Conservation (phyloP, 2,888 invertebrate genomes). For the Acronicta psi region DNA sequence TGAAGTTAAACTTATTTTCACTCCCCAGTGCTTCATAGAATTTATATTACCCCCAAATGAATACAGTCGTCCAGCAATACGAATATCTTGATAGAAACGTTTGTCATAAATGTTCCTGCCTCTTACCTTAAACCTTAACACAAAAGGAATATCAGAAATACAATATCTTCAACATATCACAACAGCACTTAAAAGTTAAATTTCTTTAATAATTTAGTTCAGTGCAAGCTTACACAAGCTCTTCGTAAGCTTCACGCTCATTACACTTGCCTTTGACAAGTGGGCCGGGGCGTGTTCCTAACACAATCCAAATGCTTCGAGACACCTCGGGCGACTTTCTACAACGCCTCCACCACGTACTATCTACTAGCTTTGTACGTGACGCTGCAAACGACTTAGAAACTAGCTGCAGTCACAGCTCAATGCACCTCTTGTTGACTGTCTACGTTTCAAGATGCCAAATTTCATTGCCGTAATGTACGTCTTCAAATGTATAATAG, state of each 20-base stretch:
- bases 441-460: not conserved
- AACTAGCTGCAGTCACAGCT: conserved; percentile 23
- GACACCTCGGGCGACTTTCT: conserved; percentile 37
- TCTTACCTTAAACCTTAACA: not conserved
- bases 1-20: no score
- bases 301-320: conserved; percentile 31
- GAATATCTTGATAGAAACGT: no score
- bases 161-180: not conserved
- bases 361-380: conserved; percentile 43
- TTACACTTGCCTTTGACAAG: conserved; percentile 36
- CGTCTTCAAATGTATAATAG: not conserved
- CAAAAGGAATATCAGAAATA: not conserved
- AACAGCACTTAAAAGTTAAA: not conserved
- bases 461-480: conserved; percentile 1
- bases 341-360: conserved; percentile 43
- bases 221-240: conserved; percentile 1
- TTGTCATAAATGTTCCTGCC: no score
- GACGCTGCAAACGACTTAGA: conserved; percentile 37
- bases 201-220: conserved; percentile 11
- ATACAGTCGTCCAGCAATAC: no score
- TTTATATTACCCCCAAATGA: no score
- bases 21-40: no score
- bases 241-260: conserved; percentile 11
- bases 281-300: conserved; percentile 23
- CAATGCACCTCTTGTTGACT: conserved; percentile 22